Conservation (phyloP, 2,888 invertebrate species). For the Hypselothyrea guttata region DNA sequence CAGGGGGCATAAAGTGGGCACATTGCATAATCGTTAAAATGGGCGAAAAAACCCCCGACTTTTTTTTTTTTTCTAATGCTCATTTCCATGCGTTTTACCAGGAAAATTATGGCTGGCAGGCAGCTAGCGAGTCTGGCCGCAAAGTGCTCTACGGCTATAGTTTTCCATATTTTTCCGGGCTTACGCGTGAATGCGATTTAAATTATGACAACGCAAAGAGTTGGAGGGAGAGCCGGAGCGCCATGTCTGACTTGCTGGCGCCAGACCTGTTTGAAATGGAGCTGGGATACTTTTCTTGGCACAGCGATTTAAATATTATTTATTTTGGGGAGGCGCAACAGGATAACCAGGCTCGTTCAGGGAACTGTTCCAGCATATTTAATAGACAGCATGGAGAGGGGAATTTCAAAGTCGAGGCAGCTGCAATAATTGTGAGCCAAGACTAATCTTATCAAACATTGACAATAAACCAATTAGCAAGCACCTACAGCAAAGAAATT, state of each 20-base stretch:
- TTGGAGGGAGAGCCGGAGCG: constrained; percentile 11
- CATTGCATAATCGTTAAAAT: constrained; percentile 54
- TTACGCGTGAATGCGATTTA: constrained; percentile 66
- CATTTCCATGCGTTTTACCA: constrained; percentile 68
- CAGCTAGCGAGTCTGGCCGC: constrained; percentile 17
- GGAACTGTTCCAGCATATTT: constrained; percentile 54
- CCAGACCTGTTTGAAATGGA: constrained; percentile 38
- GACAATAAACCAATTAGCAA: constrained; percentile 78
- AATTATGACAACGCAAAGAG: constrained; percentile 60
- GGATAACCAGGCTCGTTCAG: constrained; percentile 63
- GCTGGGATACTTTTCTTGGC: constrained; percentile 34
- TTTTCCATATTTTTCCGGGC: constrained; percentile 59
- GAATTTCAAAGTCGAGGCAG: constrained; percentile 21
- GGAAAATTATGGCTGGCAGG: constrained; percentile 59
- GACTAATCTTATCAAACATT: constrained; percentile 73
- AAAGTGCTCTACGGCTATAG: constrained; percentile 52
- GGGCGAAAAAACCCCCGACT: constrained; percentile 40
- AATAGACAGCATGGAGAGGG: constrained; percentile 16
- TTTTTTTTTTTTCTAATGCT: constrained; percentile 55
- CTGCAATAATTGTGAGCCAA: constrained; percentile 31
- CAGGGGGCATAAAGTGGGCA: not conserved
- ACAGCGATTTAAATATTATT: constrained; percentile 63
- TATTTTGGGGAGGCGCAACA: constrained; percentile 38
- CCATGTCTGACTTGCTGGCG: constrained; percentile 56
- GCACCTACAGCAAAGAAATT: constrained; percentile 70